Conservation (phyloP, 2,888 invertebrate species). For the Synergus gifuensis region DNA sequence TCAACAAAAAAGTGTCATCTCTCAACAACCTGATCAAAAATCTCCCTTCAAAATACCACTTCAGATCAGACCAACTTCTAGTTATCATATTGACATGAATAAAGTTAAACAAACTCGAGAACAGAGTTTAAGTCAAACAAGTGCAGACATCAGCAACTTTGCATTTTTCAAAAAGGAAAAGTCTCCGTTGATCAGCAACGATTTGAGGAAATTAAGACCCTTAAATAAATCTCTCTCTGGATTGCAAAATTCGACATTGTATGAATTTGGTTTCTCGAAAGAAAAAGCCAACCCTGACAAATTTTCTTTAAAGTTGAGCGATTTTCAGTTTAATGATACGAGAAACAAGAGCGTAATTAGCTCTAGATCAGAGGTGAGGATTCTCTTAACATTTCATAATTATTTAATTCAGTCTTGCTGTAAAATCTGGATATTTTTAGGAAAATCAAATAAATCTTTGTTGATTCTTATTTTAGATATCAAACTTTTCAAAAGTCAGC, state of each 20-base stretch:
- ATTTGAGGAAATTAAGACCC: neutral
- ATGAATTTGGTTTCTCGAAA: slow-evolving; percentile 6
- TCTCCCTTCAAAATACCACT: neutral
- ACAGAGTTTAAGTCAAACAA: neutral
- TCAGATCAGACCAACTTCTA: slow-evolving; percentile 1
- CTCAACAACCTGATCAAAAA: neutral
- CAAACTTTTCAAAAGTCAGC: neutral
- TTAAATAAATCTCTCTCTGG: neutral
- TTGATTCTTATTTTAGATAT: neutral
- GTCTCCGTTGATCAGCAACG: neutral
- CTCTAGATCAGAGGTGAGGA: neutral
- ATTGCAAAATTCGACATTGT: neutral
- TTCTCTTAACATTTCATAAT: neutral
- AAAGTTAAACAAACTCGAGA: neutral
- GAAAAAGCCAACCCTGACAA: neutral
- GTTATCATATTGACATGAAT: neutral
- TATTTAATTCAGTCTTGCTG: neutral
- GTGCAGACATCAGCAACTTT: neutral
- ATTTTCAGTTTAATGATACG: neutral
- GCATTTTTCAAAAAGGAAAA: neutral
- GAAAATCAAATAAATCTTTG: neutral
- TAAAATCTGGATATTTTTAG: neutral
- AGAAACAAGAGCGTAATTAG: neutral
- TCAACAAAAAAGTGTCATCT: neutral
- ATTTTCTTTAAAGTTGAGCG: neutral